phyloP scores from a whole-genome alignment of 2,797 vertebrate species.

The Rhabdomys pumilio region DNA sequence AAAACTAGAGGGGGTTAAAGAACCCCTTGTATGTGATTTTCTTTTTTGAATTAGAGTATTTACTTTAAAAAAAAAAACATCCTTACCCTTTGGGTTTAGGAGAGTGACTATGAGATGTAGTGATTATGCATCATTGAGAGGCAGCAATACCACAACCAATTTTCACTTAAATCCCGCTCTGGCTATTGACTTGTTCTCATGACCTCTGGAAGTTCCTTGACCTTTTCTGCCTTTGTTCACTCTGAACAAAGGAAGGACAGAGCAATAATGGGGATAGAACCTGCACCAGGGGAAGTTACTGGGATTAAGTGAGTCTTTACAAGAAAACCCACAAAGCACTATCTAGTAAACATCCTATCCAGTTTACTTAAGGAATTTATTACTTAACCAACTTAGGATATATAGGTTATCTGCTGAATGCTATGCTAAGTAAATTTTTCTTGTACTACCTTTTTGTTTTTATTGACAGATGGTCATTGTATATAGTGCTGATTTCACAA shows the following conservation, averaged over 20 bases:
- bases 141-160: constrained; percentile 47
- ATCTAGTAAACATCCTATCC: background rate
- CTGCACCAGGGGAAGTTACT: constrained; percentile 24
- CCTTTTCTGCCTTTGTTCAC: constrained; percentile 66
- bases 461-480: background rate
- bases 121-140: constrained; percentile 54
- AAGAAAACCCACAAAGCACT: background rate
- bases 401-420: background rate
- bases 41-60: background rate
- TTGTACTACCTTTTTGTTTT: background rate
- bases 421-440: background rate
- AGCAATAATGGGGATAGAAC: background rate
- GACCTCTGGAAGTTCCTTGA: constrained; percentile 62
- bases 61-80: background rate
- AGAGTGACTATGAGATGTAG: constrained; percentile 24
- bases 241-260: constrained; percentile 16
- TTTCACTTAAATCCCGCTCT: constrained; percentile 51
- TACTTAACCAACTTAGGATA: constrained; percentile 27
- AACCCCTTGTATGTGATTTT: background rate
- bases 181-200: constrained; percentile 63
- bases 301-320: constrained; percentile 5
- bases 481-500: background rate
- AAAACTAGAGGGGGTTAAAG: background rate
- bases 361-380: constrained; percentile 5
- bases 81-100: constrained; percentile 13